A percentile compares a stretch with the other conserved stretches of the same genome.
Evolutionary conservation across 1,140 invertebrate species (phyloP).

Genomic region (Calycopis cecrops): DNA sequence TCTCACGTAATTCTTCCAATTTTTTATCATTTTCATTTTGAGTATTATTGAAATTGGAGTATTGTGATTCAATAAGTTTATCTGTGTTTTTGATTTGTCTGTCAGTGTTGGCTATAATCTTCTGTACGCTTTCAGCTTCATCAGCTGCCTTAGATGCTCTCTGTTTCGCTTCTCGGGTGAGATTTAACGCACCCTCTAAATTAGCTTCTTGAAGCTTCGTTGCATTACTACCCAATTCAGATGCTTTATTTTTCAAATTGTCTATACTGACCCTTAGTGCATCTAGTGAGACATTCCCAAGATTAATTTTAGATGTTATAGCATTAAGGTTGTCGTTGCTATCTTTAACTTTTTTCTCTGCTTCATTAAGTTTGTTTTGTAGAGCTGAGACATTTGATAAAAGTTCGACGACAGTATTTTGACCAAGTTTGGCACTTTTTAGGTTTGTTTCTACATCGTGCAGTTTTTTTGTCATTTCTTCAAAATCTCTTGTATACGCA

Average conservation of each 20-base stretch:
- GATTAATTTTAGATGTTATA: slow-evolving; percentile 85
- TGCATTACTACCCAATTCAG: slow-evolving; percentile 88
- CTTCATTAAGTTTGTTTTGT: slow-evolving; percentile 65
- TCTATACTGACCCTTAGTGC: slow-evolving; percentile 84
- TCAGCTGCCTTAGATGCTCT: slow-evolving; percentile 81
- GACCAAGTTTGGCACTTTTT: slow-evolving; percentile 84
- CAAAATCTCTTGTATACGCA: slow-evolving; percentile 95
- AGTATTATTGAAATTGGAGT: slow-evolving; percentile 81
- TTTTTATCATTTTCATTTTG: slow-evolving; percentile 82
- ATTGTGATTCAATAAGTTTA: slow-evolving; percentile 82
- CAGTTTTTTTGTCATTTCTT: slow-evolving; percentile 90
- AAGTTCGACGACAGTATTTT: slow-evolving; percentile 82
- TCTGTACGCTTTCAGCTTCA: slow-evolving; percentile 78
- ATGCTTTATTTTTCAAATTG: slow-evolving; percentile 82
- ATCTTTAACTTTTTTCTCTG: slow-evolving; percentile 70
- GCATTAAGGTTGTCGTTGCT: slow-evolving; percentile 81
- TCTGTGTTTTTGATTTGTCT: slow-evolving; percentile 89
- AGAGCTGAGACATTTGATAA: slow-evolving; percentile 64
- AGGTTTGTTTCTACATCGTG: slow-evolving; percentile 86
- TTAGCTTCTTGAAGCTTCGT: slow-evolving; percentile 95
- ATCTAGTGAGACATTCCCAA: slow-evolving; percentile 86
- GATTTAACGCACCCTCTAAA: slow-evolving; percentile 94
- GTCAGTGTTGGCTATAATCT: slow-evolving; percentile 84
- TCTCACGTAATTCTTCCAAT: slow-evolving; percentile 75
- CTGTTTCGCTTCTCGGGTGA: slow-evolving; percentile 88